Percentiles rank a stretch among this genome's conserved stretches.
These are phyloP conservation scores for Phenganax marumi DNA, from an alignment of 92 coral and sea anemone species.

Conservation along the genomic window DNA sequence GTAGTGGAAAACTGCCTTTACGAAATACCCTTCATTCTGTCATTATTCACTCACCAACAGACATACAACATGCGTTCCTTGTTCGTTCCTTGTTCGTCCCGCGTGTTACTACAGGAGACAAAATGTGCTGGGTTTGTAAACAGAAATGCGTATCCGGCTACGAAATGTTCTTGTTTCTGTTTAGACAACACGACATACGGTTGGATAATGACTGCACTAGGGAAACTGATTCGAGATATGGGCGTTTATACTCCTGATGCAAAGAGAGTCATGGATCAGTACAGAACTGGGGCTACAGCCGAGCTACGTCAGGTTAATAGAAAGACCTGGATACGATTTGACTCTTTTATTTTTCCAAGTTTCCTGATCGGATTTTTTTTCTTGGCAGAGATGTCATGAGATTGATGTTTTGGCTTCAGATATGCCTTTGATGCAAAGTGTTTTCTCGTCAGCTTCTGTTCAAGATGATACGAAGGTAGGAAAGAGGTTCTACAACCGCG, in stretches of 20 bases:
- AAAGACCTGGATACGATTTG: not conserved
- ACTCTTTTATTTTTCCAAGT: not conserved
- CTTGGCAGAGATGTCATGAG: constrained; percentile 75
- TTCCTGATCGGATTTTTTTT: constrained; percentile 1
- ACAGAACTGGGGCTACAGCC: constrained; percentile 55
- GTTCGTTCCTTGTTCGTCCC: too few species aligned
- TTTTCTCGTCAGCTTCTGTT: constrained; percentile 75
- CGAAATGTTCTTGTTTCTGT: not conserved
- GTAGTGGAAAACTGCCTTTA: not conserved
- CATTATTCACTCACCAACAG: not conserved
- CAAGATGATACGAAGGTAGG: constrained; percentile 85
- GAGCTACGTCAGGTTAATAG: constrained; percentile 75
- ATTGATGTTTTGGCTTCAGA: constrained; percentile 64
- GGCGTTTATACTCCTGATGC: constrained; percentile 55
- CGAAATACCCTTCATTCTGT: not conserved
- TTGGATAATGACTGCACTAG: constrained; percentile 78
- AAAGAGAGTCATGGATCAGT: constrained; percentile 51
- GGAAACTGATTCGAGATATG: constrained; percentile 69
- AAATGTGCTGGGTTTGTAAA: too few species aligned
- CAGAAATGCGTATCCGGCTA: too few species aligned
- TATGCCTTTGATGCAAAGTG: constrained; percentile 62
- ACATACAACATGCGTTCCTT: too few species aligned
- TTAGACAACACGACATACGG: constrained; percentile 77
- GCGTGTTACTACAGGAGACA: too few species aligned
- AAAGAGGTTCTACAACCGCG: too few species aligned